Evolutionary conservation across 2,888 invertebrate species (phyloP).

Genomic region (Colletes collaris): DNA sequence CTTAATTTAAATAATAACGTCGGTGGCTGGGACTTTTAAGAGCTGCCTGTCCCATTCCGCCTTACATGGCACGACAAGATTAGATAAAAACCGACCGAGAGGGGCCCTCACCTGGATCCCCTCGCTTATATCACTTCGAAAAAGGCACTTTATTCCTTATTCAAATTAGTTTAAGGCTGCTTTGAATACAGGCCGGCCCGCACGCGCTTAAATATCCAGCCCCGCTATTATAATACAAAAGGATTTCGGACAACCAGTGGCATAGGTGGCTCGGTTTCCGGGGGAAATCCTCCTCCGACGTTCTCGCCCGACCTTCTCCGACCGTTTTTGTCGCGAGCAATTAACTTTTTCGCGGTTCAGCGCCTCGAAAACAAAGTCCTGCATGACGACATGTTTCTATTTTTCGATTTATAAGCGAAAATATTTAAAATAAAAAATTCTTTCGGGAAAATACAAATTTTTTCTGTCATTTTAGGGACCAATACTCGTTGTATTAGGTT

Average conservation of each 20-base stretch:
- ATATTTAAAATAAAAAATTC: too few relatives aligned
- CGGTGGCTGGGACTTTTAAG: constrained; percentile 72
- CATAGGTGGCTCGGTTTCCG: constrained; percentile 45
- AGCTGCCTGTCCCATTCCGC: constrained; percentile 74
- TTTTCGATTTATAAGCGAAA: too few relatives aligned
- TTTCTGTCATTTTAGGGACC: too few relatives aligned
- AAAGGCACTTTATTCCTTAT: constrained; percentile 79
- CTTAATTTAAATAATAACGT: constrained; percentile 78
- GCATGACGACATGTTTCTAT: too few relatives aligned
- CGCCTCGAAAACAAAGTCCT: too few relatives aligned
- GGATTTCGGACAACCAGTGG: constrained; percentile 68
- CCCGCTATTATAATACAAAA: constrained; percentile 80
- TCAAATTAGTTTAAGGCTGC: constrained; percentile 78
- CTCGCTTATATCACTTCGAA: constrained; percentile 75
- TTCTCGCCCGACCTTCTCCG: constrained; percentile 24
- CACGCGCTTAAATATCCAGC: constrained; percentile 71
- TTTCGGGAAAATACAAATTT: too few relatives aligned
- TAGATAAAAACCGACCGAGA: constrained; percentile 71
- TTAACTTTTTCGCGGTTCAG: too few relatives aligned
- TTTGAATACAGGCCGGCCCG: constrained; percentile 77
- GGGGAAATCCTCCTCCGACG: constrained; percentile 37
- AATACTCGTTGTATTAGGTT: too few relatives aligned
- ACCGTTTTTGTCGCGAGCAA: neutral
- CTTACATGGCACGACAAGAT: constrained; percentile 78
- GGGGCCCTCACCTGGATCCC: constrained; percentile 55